These are phyloP conservation scores for Pristiophorus japonicus DNA, from an alignment of 2,113 vertebrate species.

Conservation along the genomic window DNA sequence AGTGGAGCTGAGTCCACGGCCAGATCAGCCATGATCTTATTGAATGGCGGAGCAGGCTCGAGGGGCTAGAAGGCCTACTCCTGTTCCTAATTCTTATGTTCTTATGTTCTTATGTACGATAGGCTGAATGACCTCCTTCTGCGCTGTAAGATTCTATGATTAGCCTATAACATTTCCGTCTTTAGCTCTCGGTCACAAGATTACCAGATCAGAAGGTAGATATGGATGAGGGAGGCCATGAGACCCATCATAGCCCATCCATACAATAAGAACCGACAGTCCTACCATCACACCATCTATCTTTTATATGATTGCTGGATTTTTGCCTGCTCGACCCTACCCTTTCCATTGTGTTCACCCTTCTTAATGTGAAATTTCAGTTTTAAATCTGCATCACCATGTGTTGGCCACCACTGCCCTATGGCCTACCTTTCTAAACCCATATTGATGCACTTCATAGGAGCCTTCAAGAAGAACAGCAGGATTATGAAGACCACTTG, in stretches of 20 bases:
- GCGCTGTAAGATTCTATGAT: neutral
- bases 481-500: constrained; percentile 40
- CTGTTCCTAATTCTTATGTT: too few relatives aligned
- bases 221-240: neutral
- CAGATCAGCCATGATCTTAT: too few relatives aligned
- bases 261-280: neutral
- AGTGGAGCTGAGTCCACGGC: too few relatives aligned
- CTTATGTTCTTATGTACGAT: too few relatives aligned
- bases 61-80: too few relatives aligned
- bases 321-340: neutral
- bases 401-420: neutral
- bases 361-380: neutral
- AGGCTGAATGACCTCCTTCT: neutral
- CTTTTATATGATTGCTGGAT: neutral
- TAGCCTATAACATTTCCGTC: neutral
- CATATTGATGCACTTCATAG: constrained; percentile 1
- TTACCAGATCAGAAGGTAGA: neutral
- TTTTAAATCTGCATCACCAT: neutral
- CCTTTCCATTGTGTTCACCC: neutral
- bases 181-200: neutral
- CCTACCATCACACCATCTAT: neutral
- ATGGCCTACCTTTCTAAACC: neutral
- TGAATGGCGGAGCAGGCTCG: too few relatives aligned
- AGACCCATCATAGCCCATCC: neutral
- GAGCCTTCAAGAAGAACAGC: constrained; percentile 41